A percentile compares a stretch with the other conserved stretches of the same genome.
phyloP scores from a whole-genome alignment of 2,113 vertebrate species.

The Myxocyprinus asiaticus region DNA sequence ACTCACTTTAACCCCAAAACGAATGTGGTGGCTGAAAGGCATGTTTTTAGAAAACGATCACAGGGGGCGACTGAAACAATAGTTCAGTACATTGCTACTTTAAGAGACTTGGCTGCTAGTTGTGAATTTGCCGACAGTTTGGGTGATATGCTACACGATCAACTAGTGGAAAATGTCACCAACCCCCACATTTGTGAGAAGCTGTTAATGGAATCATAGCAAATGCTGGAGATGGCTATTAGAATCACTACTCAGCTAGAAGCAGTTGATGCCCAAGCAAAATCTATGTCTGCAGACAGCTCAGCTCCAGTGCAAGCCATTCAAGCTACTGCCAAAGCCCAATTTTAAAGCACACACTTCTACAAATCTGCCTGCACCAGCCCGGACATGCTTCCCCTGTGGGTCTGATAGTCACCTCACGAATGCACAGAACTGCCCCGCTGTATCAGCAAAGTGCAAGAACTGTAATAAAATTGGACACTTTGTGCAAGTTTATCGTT shows the following conservation, averaged over 20 bases:
- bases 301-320: neutral
- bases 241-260: no score
- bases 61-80: neutral
- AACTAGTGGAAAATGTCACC: neutral
- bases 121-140: neutral
- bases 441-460: slow-evolving; percentile 10
- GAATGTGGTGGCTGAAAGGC: neutral
- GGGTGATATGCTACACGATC: neutral
- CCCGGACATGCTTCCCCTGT: slow-evolving; percentile 2
- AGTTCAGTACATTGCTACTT: neutral
- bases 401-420: slow-evolving; percentile 12
- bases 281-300: neutral
- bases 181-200: neutral
- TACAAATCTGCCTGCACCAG: neutral
- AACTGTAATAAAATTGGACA: slow-evolving; percentile 6
- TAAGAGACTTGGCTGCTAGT: neutral
- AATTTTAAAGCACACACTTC: neutral
- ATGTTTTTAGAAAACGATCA: neutral
- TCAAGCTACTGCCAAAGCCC: neutral
- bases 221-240: no score
- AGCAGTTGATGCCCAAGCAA: neutral
- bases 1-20: neutral
- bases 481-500: neutral
- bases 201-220: neutral
- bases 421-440: neutral